Evolutionary conservation across 2,113 vertebrate genomes (phyloP).

Genomic region (Paramormyrops kingsleyae): DNA sequence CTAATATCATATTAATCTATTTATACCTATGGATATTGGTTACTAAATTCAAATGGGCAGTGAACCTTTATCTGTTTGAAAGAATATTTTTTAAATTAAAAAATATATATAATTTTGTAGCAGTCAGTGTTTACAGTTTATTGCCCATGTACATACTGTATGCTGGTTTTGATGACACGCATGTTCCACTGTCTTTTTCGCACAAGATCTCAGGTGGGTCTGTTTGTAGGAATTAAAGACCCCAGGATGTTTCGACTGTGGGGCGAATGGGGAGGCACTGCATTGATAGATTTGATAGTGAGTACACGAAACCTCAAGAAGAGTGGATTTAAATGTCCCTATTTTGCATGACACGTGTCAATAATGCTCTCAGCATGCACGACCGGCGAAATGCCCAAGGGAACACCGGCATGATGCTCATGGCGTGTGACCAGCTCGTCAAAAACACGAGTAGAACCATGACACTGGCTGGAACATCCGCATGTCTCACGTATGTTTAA

Average conservation of each 20-base stretch:
- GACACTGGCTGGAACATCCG: background rate
- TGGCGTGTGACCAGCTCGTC: background rate
- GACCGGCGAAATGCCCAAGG: background rate
- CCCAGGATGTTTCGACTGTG: background rate
- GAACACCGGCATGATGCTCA: background rate
- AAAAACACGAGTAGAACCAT: background rate
- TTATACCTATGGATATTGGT: background rate
- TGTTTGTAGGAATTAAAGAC: background rate
- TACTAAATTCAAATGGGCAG: background rate
- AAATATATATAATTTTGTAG: background rate
- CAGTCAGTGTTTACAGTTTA: background rate
- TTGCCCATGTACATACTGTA: background rate
- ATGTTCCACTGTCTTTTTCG: background rate
- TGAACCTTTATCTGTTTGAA: background rate
- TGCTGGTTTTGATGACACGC: background rate
- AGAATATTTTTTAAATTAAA: background rate
- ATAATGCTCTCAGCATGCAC: background rate
- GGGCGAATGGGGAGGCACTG: background rate
- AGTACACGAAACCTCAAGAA: background rate
- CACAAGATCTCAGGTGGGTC: background rate
- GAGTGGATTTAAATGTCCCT: background rate
- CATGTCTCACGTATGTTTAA: background rate
- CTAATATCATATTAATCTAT: background rate
- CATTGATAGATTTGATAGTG: background rate
- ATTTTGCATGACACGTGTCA: background rate